Evolutionary conservation across 2,797 vertebrate genomes (phyloP), one percentile per base, ranked within the genome.

Genomic region (Falco concolor): DNA sequence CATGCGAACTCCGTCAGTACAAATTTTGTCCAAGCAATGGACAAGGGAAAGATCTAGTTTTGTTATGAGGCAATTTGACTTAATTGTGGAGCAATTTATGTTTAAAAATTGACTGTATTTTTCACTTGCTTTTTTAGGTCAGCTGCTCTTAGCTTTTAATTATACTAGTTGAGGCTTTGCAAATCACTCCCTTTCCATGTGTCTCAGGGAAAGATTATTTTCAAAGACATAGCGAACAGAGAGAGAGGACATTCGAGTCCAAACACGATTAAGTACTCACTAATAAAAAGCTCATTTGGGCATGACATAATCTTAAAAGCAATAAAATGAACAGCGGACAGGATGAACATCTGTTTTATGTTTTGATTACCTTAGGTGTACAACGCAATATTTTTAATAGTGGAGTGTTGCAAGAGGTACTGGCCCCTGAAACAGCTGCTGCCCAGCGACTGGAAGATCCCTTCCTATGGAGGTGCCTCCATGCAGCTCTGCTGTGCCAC

Each of bases 261-360:
- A 89, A 95, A 79, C 25, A 75, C 0, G 1, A 81, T 82, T 80
- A 93, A 90, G 34, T 87, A 44, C 72, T 80, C 32, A 64, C 67
- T 92, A 93, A 95, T 95, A 93, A 96, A 95, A 91, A 91, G 47
- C 85, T 95, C 52, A 91, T 50, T 79, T 89, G 59, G 45, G 70
- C 60, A 90, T 79, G 79, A 82, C 70, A 95, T 93, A 86, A 95
- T 93, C 67, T 49, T 69, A 90, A 93, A 74, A 73, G 92, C 92
- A 75, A 78, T 92, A 91, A 93, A 90, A 81, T 7, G 7, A 92
- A 47, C 73, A 59, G 59, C 4, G 52, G 65, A 76, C 72, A 86
- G 74, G 73, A 91, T 25, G 76, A 87, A 88, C 77, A 84, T 91
- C 23, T n/a, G 87, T 45, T 92, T 72, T 67, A 34, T 7, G 5